phyloP scores from a whole-genome alignment of 2,797 vertebrate genomes.

The Tapirus indicus region DNA sequence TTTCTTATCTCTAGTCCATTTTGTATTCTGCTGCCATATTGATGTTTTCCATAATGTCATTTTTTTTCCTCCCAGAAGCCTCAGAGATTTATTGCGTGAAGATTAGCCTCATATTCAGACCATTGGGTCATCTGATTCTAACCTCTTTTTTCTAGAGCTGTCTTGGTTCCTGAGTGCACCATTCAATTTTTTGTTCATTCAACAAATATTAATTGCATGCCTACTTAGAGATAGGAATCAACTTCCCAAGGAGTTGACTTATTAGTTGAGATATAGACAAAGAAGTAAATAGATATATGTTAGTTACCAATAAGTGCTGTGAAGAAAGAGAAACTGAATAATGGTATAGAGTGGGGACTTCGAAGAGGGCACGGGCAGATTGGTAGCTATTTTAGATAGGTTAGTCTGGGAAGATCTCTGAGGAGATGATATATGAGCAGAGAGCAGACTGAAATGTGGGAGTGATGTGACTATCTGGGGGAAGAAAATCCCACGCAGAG shows the following conservation, averaged over 20 bases:
- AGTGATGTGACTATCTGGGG: neutral
- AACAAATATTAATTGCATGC: neutral
- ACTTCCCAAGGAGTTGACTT: neutral
- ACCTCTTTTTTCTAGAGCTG: neutral
- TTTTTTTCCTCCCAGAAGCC: neutral
- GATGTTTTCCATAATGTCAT: neutral
- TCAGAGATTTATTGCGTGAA: neutral
- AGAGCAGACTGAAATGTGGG: neutral
- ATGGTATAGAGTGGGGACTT: neutral
- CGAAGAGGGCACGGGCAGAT: neutral
- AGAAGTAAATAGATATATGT: neutral
- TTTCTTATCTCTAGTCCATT: neutral
- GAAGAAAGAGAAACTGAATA: neutral
- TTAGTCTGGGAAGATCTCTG: neutral
- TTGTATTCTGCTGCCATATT: neutral
- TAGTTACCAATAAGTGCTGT: neutral
- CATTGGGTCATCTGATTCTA: neutral
- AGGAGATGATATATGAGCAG: conserved; percentile 4
- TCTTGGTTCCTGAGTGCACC: neutral
- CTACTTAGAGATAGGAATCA: neutral
- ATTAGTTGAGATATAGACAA: neutral
- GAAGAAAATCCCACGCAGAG: neutral
- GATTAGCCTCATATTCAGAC: neutral
- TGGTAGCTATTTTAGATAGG: neutral
- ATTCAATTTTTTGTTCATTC: neutral